Percentiles rank a stretch among this genome's conserved stretches.
Conservation (phyloP, 2,113 vertebrate species). For the Sebastes schlegelii region DNA sequence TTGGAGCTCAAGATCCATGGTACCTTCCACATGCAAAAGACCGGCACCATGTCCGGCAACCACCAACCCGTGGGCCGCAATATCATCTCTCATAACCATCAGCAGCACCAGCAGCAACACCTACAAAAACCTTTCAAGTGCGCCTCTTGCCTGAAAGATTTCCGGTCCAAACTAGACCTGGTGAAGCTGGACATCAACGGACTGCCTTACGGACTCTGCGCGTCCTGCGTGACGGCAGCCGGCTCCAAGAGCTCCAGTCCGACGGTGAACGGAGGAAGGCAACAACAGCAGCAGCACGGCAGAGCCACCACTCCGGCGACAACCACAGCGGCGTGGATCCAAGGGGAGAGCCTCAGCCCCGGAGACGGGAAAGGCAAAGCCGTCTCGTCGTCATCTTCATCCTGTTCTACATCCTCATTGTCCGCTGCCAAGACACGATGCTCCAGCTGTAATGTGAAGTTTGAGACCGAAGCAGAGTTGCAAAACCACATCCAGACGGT, state of each 20-base stretch:
- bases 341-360: slow-evolving; percentile 90
- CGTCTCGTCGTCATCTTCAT: slow-evolving; percentile 84
- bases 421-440: slow-evolving; percentile 91
- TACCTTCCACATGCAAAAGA: slow-evolving; percentile 99
- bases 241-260: slow-evolving; percentile 95
- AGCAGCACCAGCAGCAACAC: slow-evolving; percentile 86
- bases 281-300: slow-evolving; percentile 80
- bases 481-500: slow-evolving; percentile 95
- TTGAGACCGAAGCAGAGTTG: slow-evolving; percentile 96
- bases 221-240: slow-evolving; percentile 88
- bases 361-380: slow-evolving; percentile 91
- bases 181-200: slow-evolving; percentile 98
- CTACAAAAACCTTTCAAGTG: slow-evolving; percentile 94
- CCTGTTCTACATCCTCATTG: slow-evolving; percentile 80
- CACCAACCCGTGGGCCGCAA: slow-evolving; percentile 85
- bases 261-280: slow-evolving; percentile 88
- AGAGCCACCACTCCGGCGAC: slow-evolving; percentile 74
- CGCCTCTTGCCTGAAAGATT: slow-evolving; percentile 97
- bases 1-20: slow-evolving; percentile 99
- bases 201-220: slow-evolving; percentile 96
- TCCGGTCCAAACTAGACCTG: slow-evolving; percentile 95
- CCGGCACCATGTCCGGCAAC: slow-evolving; percentile 90
- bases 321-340: slow-evolving; percentile 84
- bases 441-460: slow-evolving; percentile 98
- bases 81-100: slow-evolving; percentile 71